phyloP scores from a whole-genome alignment of 1,140 invertebrate genomes.

The Fopius arisanus region DNA sequence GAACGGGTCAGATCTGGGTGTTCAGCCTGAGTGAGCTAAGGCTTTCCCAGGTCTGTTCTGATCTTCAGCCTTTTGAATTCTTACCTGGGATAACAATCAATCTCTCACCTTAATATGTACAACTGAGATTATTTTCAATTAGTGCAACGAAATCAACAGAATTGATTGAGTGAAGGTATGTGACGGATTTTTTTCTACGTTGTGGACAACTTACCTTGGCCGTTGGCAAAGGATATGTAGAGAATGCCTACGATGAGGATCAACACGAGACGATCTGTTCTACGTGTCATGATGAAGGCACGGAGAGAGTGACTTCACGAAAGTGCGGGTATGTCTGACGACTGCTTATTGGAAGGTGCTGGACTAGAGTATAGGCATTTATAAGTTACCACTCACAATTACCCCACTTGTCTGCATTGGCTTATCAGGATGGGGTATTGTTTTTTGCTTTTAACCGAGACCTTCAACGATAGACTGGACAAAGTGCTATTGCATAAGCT shows the following conservation, averaged over 20 bases:
- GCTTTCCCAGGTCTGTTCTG: no score
- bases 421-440: background rate
- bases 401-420: background rate
- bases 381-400: conserved; percentile 14
- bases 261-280: conserved; percentile 6
- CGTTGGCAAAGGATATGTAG: background rate
- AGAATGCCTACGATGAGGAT: background rate
- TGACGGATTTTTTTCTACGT: no score
- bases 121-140: no score
- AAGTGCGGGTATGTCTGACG: background rate
- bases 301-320: background rate
- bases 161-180: no score
- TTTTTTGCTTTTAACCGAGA: background rate
- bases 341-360: conserved; percentile 22
- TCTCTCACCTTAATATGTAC: no score
- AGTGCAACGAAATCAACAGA: no score
- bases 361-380: conserved; percentile 15
- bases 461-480: background rate
- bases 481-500: background rate
- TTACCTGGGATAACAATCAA: no score
- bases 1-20: no score
- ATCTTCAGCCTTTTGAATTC: no score
- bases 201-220: conserved; percentile 4
- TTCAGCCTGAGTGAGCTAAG: no score
- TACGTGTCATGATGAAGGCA: conserved; percentile 17